Conservation (phyloP, 2,888 invertebrate genomes). For the Ecliptopera silaceata region DNA sequence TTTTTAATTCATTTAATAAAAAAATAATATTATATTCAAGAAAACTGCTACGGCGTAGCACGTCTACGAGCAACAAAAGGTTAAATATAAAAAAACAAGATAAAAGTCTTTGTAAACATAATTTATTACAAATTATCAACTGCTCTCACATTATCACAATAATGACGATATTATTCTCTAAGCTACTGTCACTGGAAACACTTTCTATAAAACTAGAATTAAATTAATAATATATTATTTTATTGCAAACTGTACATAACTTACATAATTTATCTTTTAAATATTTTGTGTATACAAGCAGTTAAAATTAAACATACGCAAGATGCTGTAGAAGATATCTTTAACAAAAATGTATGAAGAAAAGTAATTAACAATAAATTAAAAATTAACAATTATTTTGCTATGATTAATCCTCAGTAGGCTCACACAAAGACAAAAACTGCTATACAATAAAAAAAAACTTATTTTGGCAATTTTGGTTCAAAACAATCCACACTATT, state of each 20-base stretch:
- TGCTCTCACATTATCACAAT: constrained; percentile 34
- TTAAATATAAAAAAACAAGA: background rate
- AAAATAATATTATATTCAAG: background rate
- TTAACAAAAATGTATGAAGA: no score
- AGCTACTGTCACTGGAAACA: background rate
- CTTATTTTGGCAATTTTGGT: constrained; percentile 4
- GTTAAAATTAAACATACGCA: no score
- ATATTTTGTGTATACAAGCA: no score
- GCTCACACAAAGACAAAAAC: no score
- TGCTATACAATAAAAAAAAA: background rate
- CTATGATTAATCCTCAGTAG: no score
- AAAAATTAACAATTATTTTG: no score
- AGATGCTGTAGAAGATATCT: no score
- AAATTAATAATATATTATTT: background rate
- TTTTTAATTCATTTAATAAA: no score
- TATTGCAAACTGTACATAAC: background rate
- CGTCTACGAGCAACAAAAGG: background rate
- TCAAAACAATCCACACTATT: background rate
- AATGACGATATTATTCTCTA: constrained; percentile 29
- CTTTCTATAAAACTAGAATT: background rate
- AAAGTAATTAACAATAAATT: no score
- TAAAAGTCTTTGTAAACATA: constrained; percentile 19
- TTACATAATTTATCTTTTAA: no score
- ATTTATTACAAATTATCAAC: constrained; percentile 19
- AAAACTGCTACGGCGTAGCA: constrained; percentile 5